phyloP scores from a whole-genome alignment of 2,113 vertebrate genomes.

The Colossoma macropomum region DNA sequence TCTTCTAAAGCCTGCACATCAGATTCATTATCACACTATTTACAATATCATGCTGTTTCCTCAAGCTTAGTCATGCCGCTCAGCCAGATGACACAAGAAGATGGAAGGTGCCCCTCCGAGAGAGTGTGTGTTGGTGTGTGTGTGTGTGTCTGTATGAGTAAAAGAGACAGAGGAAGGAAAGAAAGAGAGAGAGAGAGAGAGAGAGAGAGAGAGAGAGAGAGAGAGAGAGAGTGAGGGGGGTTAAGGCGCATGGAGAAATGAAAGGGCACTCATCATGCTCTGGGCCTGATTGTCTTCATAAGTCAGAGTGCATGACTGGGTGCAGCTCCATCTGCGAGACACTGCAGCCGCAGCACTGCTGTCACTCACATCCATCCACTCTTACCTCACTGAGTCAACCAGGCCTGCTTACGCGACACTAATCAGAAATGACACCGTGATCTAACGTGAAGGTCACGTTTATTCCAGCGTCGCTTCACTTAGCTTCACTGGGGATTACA shows the following conservation, averaged over 20 bases:
- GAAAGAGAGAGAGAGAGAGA: conserved; percentile 30
- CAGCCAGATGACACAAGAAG: conserved; percentile 28
- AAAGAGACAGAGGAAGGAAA: conserved; percentile 43
- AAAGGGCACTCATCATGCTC: conserved; percentile 51
- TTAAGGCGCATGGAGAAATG: neutral
- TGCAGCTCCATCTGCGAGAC: conserved; percentile 28
- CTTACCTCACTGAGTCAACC: neutral
- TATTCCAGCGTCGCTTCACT: neutral
- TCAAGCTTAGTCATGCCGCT: conserved; percentile 9
- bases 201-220: too few relatives aligned
- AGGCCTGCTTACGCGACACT: neutral
- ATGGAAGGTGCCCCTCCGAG: neutral
- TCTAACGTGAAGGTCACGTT: conserved; percentile 17
- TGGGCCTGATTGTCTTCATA: conserved; percentile 61
- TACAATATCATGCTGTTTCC: conserved; percentile 28
- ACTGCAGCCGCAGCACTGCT: conserved; percentile 19
- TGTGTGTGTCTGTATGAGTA: conserved; percentile 31
- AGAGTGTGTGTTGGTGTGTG: conserved; percentile 30
- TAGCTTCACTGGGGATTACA: neutral
- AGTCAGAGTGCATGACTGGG: conserved; percentile 41
- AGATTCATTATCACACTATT: conserved; percentile 14
- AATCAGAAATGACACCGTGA: neutral
- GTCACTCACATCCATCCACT: conserved; percentile 10
- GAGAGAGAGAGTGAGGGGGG: neutral
- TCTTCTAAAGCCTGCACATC: neutral